phyloP scores from a whole-genome alignment of 64 coral and sea anemone species.

The Montipora efflorescens region DNA sequence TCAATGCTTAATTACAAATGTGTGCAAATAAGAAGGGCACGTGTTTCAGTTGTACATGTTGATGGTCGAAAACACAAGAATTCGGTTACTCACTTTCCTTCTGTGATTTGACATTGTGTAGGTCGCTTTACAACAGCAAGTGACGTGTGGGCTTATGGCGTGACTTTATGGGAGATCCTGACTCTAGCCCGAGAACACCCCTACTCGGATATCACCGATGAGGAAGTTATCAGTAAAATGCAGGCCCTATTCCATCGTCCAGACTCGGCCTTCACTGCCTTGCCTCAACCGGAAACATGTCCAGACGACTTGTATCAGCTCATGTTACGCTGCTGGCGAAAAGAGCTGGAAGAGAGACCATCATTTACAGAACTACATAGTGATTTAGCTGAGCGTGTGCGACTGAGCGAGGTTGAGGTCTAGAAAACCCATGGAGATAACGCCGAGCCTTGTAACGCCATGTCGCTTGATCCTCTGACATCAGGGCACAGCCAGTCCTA shows the following conservation, averaged over 20 bases:
- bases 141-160: slow-evolving; percentile 96
- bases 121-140: slow-evolving; percentile 92
- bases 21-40: no score
- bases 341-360: slow-evolving; percentile 54
- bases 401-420: slow-evolving; percentile 63
- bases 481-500: not conserved
- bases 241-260: slow-evolving; percentile 79
- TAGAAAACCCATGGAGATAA: not conserved
- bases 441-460: no score
- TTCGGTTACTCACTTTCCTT: not conserved
- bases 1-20: no score
- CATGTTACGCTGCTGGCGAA: slow-evolving; percentile 83
- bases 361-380: slow-evolving; percentile 66
- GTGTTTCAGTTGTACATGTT: no score
- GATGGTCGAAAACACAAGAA: not conserved
- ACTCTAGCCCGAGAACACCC: slow-evolving; percentile 85
- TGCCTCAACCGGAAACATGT: slow-evolving; percentile 76
- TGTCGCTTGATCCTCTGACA: not conserved
- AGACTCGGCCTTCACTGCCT: slow-evolving; percentile 5
- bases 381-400: slow-evolving; percentile 72
- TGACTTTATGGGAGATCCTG: slow-evolving; percentile 96
- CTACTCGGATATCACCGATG: slow-evolving; percentile 79
- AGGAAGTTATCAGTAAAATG: slow-evolving; percentile 92
- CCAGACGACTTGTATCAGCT: slow-evolving; percentile 82
- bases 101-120: slow-evolving; percentile 6